Base-by-base conservation (phyloP, 2,888 invertebrate genomes). In the Unio delphinus region DNA sequence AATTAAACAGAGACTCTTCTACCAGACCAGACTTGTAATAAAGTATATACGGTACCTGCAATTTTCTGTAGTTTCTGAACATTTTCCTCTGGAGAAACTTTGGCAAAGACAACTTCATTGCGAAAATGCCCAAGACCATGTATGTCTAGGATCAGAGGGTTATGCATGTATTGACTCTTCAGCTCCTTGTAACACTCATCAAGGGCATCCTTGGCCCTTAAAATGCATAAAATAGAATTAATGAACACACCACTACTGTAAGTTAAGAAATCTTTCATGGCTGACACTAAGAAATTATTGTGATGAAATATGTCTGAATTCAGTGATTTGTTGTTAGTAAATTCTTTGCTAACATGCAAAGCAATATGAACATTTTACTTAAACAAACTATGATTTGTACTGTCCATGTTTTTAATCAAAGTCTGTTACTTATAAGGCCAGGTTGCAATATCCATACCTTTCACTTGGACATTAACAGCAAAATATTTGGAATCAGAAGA, bases 21-120 rank as follows among this genome's bases (percentile, higher is more conserved):
- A 34, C 34, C 34, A 34, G 34, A 34, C 15, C 15, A 0, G 45
- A 45, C 8, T 64, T 58, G 28, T 6, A 69, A 59, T 23, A 55
- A 3, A 54, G 1, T 34, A 34, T 34, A 34, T 54, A 54, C 56
- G 15, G 26, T 65, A 74, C 74, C 68, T 34, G 79, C 79, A n/a
- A 82, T 73, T 11, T 65, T 54, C 30, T 72, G 61, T 18, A 82
- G 67, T 11, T 69, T 60, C 3, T 69, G 57, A 8, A 76, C 64
- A 28, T 78, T 73, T 17, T 66, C 57, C 18, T 72, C 75, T 34
- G 64, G 28, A 20, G 64, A 65, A 5, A 81, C 70, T 60, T 75
- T 79, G 20, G 79, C 81, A 74, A 81, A 82, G 30, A 82, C 75
- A n/a, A 82, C 77, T 58, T 75, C 72, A 58, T 79, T 72, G 55